Conservation (phyloP, 2,113 vertebrate genomes). For the Piaya cayana region DNA sequence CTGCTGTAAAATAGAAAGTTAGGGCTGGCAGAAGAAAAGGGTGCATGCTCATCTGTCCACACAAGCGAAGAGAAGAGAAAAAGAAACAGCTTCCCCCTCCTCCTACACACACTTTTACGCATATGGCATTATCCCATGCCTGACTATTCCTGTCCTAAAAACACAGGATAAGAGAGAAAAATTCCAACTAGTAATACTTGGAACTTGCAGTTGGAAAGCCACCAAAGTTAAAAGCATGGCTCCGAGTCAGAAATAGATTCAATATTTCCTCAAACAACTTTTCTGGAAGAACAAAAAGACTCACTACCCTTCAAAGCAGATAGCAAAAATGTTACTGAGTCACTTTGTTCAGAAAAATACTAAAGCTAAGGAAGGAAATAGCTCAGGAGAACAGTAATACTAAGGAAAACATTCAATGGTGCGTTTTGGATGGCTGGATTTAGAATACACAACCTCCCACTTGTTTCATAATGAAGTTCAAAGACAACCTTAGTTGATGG, state of each 20-base stretch:
- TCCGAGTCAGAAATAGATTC: not conserved
- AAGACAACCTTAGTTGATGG: slow-evolving; percentile 34
- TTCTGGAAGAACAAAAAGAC: not conserved
- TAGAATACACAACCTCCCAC: not conserved
- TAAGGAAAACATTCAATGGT: not conserved
- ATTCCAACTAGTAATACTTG: not conserved
- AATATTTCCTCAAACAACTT: not conserved
- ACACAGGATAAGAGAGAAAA: not conserved
- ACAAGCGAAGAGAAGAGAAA: not conserved
- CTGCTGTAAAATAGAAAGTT: not conserved
- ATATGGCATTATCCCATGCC: not conserved
- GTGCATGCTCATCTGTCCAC: not conserved
- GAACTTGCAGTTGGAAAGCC: not conserved
- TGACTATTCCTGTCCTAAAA: not conserved
- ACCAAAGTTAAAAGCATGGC: not conserved
- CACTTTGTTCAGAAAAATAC: not conserved
- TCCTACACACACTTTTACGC: not conserved
- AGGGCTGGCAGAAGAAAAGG: not conserved
- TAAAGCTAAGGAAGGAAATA: not conserved
- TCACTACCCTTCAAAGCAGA: not conserved
- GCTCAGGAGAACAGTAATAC: not conserved
- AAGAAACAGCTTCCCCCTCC: not conserved
- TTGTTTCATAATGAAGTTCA: not conserved
- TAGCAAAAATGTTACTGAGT: not conserved
- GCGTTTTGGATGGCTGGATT: not conserved